These are phyloP conservation scores for Corythucha ciliata DNA, from an alignment of 2,888 invertebrate species.

Conservation along the genomic window DNA sequence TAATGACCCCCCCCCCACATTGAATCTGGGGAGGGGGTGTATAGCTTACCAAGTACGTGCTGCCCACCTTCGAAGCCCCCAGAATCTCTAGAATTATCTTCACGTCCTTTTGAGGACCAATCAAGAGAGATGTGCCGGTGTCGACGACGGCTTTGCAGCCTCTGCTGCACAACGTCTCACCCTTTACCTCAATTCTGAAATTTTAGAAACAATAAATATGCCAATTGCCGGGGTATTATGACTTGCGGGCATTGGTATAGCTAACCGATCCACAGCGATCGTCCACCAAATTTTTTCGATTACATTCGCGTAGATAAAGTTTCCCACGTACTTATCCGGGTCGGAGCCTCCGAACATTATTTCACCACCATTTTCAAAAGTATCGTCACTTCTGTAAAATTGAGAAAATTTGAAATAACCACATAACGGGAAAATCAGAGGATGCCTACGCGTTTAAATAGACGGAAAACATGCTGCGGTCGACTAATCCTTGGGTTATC, in stretches of 20 bases:
- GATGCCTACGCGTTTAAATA: constrained; percentile 71
- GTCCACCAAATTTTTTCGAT: constrained; percentile 91
- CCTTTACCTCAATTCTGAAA: too few species aligned
- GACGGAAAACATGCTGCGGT: constrained; percentile 80
- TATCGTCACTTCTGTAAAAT: constrained; percentile 40
- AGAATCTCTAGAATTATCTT: constrained; percentile 70
- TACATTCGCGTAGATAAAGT: constrained; percentile 81
- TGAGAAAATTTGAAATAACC: too few species aligned
- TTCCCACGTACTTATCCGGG: constrained; percentile 74
- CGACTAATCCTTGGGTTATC: constrained; percentile 65
- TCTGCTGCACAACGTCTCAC: constrained; percentile 41
- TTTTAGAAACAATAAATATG: too few species aligned
- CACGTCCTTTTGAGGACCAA: constrained; percentile 75
- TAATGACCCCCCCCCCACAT: too few species aligned
- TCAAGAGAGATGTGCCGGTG: constrained; percentile 92
- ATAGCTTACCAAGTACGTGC: constrained; percentile 55
- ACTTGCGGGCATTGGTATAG: too few species aligned
- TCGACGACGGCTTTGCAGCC: constrained; percentile 95
- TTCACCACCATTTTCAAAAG: constrained; percentile 70
- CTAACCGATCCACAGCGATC: constrained; percentile 74
- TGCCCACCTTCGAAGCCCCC: constrained; percentile 68
- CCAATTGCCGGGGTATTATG: too few species aligned
- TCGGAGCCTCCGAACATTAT: constrained; percentile 92
- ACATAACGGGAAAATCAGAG: too few species aligned
- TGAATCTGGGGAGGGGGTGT: too few species aligned